Evolutionary conservation across 2,797 vertebrate genomes (phyloP).

Genomic region (Takifugu rubripes): DNA sequence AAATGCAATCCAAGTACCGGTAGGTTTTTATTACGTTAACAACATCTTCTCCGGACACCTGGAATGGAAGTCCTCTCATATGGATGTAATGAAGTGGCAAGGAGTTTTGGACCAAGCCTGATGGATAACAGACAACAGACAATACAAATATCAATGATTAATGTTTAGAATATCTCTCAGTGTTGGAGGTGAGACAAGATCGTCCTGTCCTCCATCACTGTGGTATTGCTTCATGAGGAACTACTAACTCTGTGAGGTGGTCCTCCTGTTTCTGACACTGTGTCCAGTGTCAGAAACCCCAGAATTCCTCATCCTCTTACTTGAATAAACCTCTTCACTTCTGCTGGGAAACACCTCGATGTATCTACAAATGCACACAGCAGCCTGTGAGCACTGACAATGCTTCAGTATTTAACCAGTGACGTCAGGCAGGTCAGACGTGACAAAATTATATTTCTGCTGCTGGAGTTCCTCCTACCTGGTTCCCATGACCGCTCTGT

Average conservation of each 20-base stretch:
- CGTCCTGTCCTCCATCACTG: conserved; percentile 9
- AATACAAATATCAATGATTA: neutral
- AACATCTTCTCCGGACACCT: conserved; percentile 80
- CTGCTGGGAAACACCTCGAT: conserved; percentile 88
- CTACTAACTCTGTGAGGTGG: neutral
- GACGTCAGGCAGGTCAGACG: neutral
- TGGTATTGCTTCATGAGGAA: neutral
- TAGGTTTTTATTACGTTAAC: conserved; percentile 69
- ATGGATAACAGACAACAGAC: neutral
- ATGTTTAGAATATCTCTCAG: neutral
- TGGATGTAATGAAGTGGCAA: conserved; percentile 69
- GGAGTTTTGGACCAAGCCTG: conserved; percentile 10
- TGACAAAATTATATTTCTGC: neutral
- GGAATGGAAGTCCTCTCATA: conserved; percentile 85
- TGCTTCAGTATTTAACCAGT: neutral
- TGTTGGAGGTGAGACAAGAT: no score
- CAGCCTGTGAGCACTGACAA: neutral
- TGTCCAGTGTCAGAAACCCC: neutral
- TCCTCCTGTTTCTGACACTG: no score
- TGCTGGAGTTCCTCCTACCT: conserved; percentile 66
- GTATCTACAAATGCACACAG: conserved; percentile 73
- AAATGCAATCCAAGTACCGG: no score
- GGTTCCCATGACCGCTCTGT: conserved; percentile 83
- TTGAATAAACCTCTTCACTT: conserved; percentile 66
- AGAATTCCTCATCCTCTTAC: neutral